Percentiles rank a stretch among this genome's conserved stretches.
These are phyloP conservation scores for Nycteola revayana DNA, from an alignment of 2,888 invertebrate species.

Conservation along the genomic window DNA sequence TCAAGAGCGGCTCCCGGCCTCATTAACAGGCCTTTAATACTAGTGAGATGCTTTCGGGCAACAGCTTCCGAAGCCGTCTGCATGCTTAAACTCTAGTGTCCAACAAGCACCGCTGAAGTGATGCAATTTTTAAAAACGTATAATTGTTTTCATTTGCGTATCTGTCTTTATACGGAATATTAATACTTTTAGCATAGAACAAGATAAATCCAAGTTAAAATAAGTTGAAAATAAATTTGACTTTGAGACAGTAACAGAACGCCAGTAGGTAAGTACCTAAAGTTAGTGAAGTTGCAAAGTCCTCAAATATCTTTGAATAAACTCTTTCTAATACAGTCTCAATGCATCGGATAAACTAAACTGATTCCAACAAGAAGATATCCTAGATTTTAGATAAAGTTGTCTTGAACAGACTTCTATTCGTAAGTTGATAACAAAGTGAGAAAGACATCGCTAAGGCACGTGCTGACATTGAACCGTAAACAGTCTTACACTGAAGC, in stretches of 20 bases:
- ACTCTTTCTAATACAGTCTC: constrained; percentile 1
- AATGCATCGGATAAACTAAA: constrained; percentile 5
- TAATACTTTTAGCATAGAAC: no score
- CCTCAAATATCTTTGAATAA: no score
- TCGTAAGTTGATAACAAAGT: constrained; percentile 20
- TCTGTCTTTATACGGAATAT: no score
- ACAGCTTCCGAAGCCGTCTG: constrained; percentile 38
- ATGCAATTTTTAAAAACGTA: no score
- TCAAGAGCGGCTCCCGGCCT: constrained; percentile 63
- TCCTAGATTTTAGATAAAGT: no score
- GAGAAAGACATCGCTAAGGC: constrained; percentile 27
- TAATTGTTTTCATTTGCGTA: no score
- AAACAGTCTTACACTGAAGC: constrained; percentile 38
- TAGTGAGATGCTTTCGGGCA: constrained; percentile 55
- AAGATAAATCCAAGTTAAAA: no score
- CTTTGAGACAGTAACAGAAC: no score
- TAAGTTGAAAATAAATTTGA: no score
- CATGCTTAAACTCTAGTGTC: constrained; percentile 29
- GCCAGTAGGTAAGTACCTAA: no score
- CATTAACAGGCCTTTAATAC: constrained; percentile 73
- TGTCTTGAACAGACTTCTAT: constrained; percentile 13
- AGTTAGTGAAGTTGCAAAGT: no score
- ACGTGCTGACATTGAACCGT: constrained; percentile 36
- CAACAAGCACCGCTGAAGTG: no score
- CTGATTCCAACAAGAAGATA: constrained; percentile 11